Evolutionary conservation across 2,113 vertebrate species (phyloP).

Genomic region (Excalfactoria chinensis): DNA sequence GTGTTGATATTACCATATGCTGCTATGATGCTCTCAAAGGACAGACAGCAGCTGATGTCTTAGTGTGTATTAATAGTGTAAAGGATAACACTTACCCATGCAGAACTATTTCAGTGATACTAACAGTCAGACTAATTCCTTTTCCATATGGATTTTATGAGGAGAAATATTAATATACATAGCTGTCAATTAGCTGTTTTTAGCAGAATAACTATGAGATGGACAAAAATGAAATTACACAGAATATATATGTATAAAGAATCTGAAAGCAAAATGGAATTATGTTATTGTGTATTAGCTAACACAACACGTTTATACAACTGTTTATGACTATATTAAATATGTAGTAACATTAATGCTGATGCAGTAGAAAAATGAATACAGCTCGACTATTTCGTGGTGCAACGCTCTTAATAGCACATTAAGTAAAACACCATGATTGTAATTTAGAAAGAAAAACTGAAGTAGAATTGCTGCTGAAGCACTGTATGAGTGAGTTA

Average conservation of each 20-base stretch:
- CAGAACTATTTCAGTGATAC: not conserved
- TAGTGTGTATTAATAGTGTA: not conserved
- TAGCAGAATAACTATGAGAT: not conserved
- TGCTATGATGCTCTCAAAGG: not conserved
- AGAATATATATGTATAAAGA: not conserved
- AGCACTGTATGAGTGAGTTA: not conserved
- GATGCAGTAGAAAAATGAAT: not conserved
- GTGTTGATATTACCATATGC: not conserved
- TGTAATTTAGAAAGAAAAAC: conserved; percentile 16
- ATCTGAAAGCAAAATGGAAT: not conserved
- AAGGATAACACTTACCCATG: not conserved
- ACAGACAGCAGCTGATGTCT: not conserved
- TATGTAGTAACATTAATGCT: not conserved
- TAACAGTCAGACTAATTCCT: not conserved
- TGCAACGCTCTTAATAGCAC: not conserved
- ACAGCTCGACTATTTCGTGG: not conserved
- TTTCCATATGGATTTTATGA: not conserved
- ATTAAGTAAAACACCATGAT: not conserved
- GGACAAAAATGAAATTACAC: not conserved
- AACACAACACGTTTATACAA: not conserved
- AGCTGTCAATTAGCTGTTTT: not conserved
- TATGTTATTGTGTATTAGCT: not conserved
- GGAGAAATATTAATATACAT: not conserved
- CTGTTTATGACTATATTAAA: not conserved
- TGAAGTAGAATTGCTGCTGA: conserved; percentile 10